Conservation (phyloP, 2,797 vertebrate genomes). For the Sebastolobus alascanus region DNA sequence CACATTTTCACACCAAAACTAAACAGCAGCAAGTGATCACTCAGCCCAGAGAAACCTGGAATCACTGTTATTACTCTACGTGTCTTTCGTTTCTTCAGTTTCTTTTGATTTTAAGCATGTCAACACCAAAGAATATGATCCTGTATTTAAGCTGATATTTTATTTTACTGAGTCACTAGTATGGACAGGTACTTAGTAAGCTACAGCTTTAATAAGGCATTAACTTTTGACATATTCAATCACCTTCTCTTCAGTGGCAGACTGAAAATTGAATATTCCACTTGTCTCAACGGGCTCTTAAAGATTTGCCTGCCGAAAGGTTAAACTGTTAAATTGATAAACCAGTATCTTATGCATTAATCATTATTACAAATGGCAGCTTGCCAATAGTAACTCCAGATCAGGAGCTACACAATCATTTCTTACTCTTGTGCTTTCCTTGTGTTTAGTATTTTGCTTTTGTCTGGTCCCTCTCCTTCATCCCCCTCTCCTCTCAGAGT, state of each 20-base stretch:
- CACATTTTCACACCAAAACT: no score
- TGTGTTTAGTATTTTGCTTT: background rate
- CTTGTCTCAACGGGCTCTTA: slow-evolving; percentile 20
- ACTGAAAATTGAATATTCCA: slow-evolving; percentile 21
- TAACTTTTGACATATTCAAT: background rate
- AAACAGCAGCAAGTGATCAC: background rate
- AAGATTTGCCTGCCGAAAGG: slow-evolving; percentile 19
- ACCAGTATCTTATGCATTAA: slow-evolving; percentile 27
- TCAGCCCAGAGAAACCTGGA: background rate
- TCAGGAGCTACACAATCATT: background rate
- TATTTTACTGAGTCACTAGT: background rate
- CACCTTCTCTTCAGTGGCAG: background rate
- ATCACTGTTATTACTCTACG: background rate
- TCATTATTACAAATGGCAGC: slow-evolving; percentile 25
- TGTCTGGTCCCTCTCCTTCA: slow-evolving; percentile 12
- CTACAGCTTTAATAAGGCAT: slow-evolving; percentile 13
- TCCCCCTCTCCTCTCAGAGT: slow-evolving; percentile 84
- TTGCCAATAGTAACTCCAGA: slow-evolving; percentile 6
- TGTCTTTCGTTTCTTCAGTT: background rate
- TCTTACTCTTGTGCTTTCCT: background rate
- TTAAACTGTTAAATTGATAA: slow-evolving; percentile 27
- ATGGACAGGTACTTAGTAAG: background rate
- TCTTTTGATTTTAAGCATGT: background rate
- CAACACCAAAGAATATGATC: background rate
- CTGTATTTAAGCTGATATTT: slow-evolving; percentile 6